Percentiles rank a stretch among this genome's conserved stretches.
Conservation (phyloP, 2,797 vertebrate genomes). For the Carcharodon carcharias region DNA sequence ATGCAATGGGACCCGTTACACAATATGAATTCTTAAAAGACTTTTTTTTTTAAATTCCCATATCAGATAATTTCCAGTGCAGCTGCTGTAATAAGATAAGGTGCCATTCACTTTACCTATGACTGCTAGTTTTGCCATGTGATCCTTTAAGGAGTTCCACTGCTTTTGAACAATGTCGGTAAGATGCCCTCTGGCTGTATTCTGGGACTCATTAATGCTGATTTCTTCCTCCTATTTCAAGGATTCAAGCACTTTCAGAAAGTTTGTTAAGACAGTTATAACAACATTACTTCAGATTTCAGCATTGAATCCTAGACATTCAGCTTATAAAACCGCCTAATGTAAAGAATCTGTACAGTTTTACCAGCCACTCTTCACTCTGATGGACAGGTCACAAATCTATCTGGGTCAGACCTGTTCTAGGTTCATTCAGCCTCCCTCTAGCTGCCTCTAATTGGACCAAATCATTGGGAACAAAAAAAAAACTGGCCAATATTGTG, state of each 20-base stretch:
- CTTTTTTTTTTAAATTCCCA: background rate
- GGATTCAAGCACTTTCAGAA: background rate
- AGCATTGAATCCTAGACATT: too few species aligned
- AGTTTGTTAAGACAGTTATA: background rate
- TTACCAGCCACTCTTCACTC: too few species aligned
- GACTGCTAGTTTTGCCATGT: conserved; percentile 45
- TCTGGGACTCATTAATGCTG: conserved; percentile 51
- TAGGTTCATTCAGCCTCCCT: too few species aligned
- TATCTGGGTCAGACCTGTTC: too few species aligned
- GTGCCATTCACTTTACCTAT: conserved; percentile 46
- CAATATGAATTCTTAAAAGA: background rate
- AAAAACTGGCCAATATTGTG: too few species aligned
- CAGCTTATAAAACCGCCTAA: too few species aligned
- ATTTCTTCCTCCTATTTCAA: background rate
- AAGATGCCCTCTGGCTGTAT: conserved; percentile 55
- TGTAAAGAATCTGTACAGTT: too few species aligned
- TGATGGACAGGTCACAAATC: too few species aligned
- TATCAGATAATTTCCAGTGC: background rate
- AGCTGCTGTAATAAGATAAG: background rate
- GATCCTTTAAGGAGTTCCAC: conserved; percentile 59
- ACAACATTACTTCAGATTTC: background rate
- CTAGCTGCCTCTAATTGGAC: too few species aligned
- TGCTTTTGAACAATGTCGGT: conserved; percentile 59
- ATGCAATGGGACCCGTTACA: background rate
- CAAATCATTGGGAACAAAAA: too few species aligned